Evolutionary conservation across 1,140 invertebrate species (phyloP).

Genomic region (Venustaconcha ellipsiformis): DNA sequence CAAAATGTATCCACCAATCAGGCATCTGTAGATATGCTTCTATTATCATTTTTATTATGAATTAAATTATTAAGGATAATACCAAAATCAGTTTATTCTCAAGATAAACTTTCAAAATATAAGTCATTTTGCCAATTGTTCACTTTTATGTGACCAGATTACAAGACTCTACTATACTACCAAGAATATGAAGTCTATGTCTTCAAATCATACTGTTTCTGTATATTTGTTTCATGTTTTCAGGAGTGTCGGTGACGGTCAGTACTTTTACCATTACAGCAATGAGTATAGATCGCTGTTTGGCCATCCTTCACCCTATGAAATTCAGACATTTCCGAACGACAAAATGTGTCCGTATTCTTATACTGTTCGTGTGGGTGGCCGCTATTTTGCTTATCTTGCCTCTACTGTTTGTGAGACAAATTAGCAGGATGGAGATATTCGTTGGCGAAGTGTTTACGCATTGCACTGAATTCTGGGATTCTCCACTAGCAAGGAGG

Average conservation of each 20-base stretch:
- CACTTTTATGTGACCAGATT: no score
- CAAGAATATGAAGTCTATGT: no score
- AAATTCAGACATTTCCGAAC: conserved; percentile 77
- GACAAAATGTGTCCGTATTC: conserved; percentile 69
- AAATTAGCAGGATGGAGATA: conserved; percentile 34
- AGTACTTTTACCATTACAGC: conserved; percentile 84
- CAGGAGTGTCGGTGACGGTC: conserved; percentile 81
- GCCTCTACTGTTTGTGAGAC: conserved; percentile 75
- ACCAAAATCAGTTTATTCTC: no score
- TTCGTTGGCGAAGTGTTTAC: conserved; percentile 30
- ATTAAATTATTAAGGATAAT: no score
- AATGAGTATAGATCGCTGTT: conserved; percentile 82
- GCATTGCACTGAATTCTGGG: conserved; percentile 74
- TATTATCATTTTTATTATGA: no score
- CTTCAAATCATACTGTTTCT: neutral
- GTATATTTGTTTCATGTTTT: conserved; percentile 14
- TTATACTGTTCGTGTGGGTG: conserved; percentile 76
- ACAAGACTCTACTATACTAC: no score
- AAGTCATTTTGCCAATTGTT: no score
- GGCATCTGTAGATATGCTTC: no score
- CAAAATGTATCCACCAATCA: no score
- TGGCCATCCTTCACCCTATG: conserved; percentile 81
- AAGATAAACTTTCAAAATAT: no score
- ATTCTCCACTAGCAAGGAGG: conserved; percentile 52
- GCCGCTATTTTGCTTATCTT: conserved; percentile 77